A percentile compares a stretch with the other conserved stretches of the same genome.
Conservation (phyloP, 92 coral and sea anemone species). For the Micromussa lordhowensis region DNA sequence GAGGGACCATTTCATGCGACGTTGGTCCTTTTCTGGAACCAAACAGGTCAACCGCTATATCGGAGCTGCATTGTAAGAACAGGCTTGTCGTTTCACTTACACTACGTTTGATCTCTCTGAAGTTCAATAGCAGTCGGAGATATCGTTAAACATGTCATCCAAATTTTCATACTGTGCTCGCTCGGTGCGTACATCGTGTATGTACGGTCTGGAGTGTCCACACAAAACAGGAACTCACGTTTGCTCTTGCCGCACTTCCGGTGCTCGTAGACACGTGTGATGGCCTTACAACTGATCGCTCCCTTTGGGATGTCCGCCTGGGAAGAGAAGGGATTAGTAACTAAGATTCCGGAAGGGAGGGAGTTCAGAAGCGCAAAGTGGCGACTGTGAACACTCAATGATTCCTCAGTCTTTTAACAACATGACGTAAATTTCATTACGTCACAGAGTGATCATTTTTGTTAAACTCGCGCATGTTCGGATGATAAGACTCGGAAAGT, state of each 20-base stretch:
- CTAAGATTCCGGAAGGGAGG: neutral
- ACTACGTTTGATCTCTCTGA: constrained; percentile 54
- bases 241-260: constrained; percentile 70
- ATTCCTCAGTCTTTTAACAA: neutral
- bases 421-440: neutral
- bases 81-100: neutral
- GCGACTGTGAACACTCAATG: neutral
- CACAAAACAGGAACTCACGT: constrained; percentile 71
- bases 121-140: constrained; percentile 80
- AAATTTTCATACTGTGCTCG: constrained; percentile 81
- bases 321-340: neutral
- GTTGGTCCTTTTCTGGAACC: neutral
- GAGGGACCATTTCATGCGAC: neutral
- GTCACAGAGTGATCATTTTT: too few relatives aligned
- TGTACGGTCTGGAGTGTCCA: constrained; percentile 88
- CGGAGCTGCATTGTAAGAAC: neutral
- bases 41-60: neutral
- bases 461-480: neutral
- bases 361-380: neutral
- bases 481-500: neutral
- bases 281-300: constrained; percentile 91
- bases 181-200: constrained; percentile 85
- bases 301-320: constrained; percentile 94
- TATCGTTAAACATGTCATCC: constrained; percentile 85
- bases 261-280: constrained; percentile 84